Conservation (phyloP, 2,113 vertebrate species). For the Haplochromis vanheusdeni region DNA sequence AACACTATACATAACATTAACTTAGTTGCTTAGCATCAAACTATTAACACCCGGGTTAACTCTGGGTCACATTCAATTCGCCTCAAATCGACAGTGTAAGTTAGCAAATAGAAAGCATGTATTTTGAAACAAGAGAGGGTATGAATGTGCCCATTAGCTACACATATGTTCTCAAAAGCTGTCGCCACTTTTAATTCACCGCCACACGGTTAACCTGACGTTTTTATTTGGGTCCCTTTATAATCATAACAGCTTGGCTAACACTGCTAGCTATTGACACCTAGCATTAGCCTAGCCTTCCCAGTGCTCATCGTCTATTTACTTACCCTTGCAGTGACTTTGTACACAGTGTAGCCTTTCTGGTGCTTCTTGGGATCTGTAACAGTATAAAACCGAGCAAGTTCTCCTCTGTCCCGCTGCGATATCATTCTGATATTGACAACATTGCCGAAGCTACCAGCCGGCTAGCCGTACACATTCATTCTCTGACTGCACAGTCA, state of each 20-base stretch:
- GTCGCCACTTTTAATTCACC: background rate
- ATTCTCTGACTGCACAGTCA: slow-evolving; percentile 11
- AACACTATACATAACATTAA: background rate
- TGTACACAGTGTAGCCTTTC: slow-evolving; percentile 91
- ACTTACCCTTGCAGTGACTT: slow-evolving; percentile 94
- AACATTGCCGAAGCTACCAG: slow-evolving; percentile 60
- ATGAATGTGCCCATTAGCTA: background rate
- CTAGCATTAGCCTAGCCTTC: slow-evolving; percentile 15
- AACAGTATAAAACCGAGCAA: slow-evolving; percentile 96
- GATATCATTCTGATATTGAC: slow-evolving; percentile 82
- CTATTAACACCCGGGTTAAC: background rate
- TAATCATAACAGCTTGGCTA: slow-evolving; percentile 15
- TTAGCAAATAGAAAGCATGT: background rate
- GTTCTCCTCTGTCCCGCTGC: slow-evolving; percentile 80
- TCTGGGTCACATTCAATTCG: background rate
- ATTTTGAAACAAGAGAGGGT: background rate
- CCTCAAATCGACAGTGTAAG: background rate
- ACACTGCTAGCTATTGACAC: slow-evolving; percentile 23
- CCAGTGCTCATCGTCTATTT: background rate
- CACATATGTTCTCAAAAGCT: background rate
- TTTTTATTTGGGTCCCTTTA: background rate
- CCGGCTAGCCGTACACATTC: slow-evolving; percentile 47
- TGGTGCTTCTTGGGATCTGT: slow-evolving; percentile 88
- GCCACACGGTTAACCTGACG: background rate
- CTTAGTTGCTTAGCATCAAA: background rate